phyloP scores from a whole-genome alignment of 2,113 vertebrate genomes.

The Fukomys damarensis region DNA sequence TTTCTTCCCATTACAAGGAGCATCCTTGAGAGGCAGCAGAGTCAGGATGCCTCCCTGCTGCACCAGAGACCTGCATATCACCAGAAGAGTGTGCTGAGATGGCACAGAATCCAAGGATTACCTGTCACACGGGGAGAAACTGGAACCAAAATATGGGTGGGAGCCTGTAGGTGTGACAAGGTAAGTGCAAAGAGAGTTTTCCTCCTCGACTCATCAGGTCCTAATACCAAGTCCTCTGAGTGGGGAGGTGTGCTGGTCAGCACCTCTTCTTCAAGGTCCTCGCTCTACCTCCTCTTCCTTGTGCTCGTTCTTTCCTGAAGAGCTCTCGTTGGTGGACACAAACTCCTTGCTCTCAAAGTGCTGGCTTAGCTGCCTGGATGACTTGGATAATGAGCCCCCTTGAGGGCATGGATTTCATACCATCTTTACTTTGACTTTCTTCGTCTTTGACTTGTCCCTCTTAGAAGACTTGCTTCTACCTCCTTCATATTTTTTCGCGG shows the following conservation, averaged over 20 bases:
- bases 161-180: background rate
- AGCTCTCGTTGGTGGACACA: conserved; percentile 97
- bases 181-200: background rate
- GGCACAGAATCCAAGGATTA: conserved; percentile 47
- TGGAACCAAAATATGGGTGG: conserved; percentile 24
- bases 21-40: no score
- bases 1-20: conserved; percentile 11
- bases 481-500: no score
- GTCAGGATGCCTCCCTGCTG: background rate
- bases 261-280: conserved; percentile 90
- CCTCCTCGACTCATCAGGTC: no score
- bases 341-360: conserved; percentile 98
- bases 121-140: conserved; percentile 34
- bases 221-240: conserved; percentile 91
- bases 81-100: conserved; percentile 48
- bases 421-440: conserved; percentile 84
- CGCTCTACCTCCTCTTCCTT: conserved; percentile 85
- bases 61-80: no score
- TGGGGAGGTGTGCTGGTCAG: conserved; percentile 89
- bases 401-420: conserved; percentile 77
- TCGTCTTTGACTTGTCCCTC: conserved; percentile 91
- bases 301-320: conserved; percentile 90
- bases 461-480: conserved; percentile 83
- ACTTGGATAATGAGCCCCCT: conserved; percentile 76
- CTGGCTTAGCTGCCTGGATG: conserved; percentile 84